phyloP scores from a whole-genome alignment of 2,113 vertebrate genomes.

The Tympanuchus pallidicinctus region DNA sequence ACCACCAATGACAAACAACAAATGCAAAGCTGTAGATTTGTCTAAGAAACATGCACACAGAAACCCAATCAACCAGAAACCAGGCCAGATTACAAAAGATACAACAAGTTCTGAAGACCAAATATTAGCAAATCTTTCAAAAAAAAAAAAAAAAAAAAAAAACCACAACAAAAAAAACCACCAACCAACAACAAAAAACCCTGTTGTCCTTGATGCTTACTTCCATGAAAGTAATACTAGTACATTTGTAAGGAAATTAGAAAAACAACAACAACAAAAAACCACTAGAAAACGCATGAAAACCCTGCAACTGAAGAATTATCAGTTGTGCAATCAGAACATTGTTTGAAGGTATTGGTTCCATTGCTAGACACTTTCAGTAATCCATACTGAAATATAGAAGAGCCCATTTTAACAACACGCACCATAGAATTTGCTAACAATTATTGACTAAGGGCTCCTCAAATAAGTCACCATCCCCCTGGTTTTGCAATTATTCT shows the following conservation, averaged over 20 bases:
- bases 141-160: not conserved
- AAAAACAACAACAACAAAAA: not conserved
- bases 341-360: not conserved
- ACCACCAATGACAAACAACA: no score
- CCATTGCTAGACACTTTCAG: not conserved
- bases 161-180: no score
- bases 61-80: not conserved
- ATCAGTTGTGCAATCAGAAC: not conserved
- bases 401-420: not conserved
- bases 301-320: not conserved
- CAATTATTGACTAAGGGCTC: not conserved
- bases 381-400: not conserved
- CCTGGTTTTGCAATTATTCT: not conserved
- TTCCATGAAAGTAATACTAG: not conserved
- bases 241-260: accelerated
- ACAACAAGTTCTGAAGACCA: not conserved
- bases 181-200: no score
- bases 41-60: not conserved
- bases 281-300: not conserved
- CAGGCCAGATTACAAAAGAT: not conserved
- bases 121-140: not conserved
- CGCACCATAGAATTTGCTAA: not conserved
- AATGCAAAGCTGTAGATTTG: not conserved
- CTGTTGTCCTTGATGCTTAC: not conserved
- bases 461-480: not conserved